Evolutionary conservation across 2,113 vertebrate genomes (phyloP), one percentile per base, ranked within the genome.

Genomic region (Pipa parva): DNA sequence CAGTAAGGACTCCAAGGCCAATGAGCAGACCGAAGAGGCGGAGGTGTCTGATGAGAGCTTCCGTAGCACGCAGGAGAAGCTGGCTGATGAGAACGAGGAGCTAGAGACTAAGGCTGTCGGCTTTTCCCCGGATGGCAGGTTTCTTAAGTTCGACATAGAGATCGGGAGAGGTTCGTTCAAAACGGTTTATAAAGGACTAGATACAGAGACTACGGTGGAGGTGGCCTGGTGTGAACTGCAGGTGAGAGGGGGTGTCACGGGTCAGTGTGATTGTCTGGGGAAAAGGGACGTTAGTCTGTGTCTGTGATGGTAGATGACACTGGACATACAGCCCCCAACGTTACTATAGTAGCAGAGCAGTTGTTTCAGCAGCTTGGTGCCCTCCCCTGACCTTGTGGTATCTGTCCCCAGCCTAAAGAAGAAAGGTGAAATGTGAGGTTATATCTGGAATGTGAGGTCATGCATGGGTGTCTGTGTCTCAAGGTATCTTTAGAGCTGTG

Each of bases 151-250:
- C 46, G 97, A 99, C 85, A 98, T 99, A 3, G 97, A 99, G 82
- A 95, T 99, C 3, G 97, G 95, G 75, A 86, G 95, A 70, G 97
- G 97, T 20, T 99, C 97, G 48, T 99, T 99, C 78, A 99, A 98
- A 87, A 99, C 97, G 0, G 97, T 98, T 18, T 99, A 99, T 82
- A 98, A 97, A 76, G 97, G 97, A 6, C 85, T 99, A 80, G 97
- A 99, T 78, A 99, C 95, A 0, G 97, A 99, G 72, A 99, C 97
- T 5, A 99, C 97, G 0, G 97, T 99, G 84, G 97, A 99, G 71
- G 97, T 99, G 9, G 97, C 97, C 10, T 99, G 97, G 97, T 99
- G 97, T 54, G 97, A 99, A 72, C 88, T 99, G 36, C 97, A 99
- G 94, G 97, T 98, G 91, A 83, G 56, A n/a, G 10, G 29, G 9